Base-by-base conservation (phyloP, 2,888 invertebrate species). In the Leistus spinibarbis region DNA sequence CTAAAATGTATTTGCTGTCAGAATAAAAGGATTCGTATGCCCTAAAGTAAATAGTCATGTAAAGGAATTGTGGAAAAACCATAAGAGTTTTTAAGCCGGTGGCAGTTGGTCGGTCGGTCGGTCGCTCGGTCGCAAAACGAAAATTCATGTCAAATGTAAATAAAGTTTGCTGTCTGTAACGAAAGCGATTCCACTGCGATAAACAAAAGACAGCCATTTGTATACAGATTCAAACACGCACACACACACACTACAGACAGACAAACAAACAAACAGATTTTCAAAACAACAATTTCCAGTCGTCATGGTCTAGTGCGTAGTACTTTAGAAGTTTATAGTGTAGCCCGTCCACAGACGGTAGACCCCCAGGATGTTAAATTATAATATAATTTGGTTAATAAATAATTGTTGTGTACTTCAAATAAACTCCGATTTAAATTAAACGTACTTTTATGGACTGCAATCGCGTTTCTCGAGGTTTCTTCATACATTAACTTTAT, bases 1-100 rank as follows among this genome's bases (percentile, higher is more conserved):
- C 40, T 72, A 57, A 72, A 72, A 72, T 65, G 72, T 72, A 64
- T 72, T 66, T 65, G 65, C 20, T 72, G 72, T 72, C 72, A 72
- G 56, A 60, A 57, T 73, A 73, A 73, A 67, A 66, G 73, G 73
- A 73, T 73, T 67, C 62, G 65, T 72, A 20, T 65, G 60, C 40
- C 56, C 40, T 62, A 67, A 71, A 73, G 73, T 73, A 73, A 66
- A 73, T 66, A 73, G 73, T 73, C 67, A 73, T 73, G 73, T 73
- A 73, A 67, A 73, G 67, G 67, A 67, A 67, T 73, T 73, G 67
- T 67, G 54, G 27, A 73, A 72, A 71, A 73, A 73, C 73, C 73
- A 67, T 66, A 73, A 73, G 73, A 73, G 66, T 73, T 71, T 71
- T 65, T 73, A 73, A 73, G 73, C 73, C 57, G 63, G 64, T 64